Evolutionary conservation across 2,888 invertebrate species (phyloP), one percentile per base, ranked within the genome.

Genomic region (Trichacis sp.): DNA sequence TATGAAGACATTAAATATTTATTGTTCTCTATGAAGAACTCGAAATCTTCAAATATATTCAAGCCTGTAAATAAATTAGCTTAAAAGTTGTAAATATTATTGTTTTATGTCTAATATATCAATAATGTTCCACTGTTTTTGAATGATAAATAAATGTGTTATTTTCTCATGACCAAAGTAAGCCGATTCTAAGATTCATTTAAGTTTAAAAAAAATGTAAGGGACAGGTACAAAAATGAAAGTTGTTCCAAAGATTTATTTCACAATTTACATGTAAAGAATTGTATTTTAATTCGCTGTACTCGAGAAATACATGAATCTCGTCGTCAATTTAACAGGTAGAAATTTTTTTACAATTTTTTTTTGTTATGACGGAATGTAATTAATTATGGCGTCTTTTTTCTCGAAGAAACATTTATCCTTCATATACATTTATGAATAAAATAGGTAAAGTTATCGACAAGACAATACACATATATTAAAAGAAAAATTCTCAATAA

Each of bases 231-330:
- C 14, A 15, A 17, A 4, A 42, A 42, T 42, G 42, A 45, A 11
- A 20, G 3, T 20, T 19, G 9, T 45, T 45, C 18, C 12, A 20
- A 18, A 19, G 18, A 17, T 42, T 42, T 45, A 45, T 50, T 48
- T 59, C 49, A 55, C 49, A 50, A 60, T 67, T 63, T 59, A 67
- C 67, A 67, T 67, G 63, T 67, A 67, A 67, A 67, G 67, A 62
- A 59, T 50, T 42, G 47, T 60, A 63, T 56, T 63, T 59, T 36
- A 29, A 59, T 67, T 63, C 60, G 67, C 63, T 67, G 63, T 60
- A 63, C 53, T 67, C 59, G 63, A 67, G 67, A 67, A 67, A 63
- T 63, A 67, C 49, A 63, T 51, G 60, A 42, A 59, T 67, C 63
- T 67, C 67, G 63, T 66, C 66, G 66, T 67, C 67, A 67, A 53